Conservation (phyloP, 2,113 vertebrate species). For the Plotosus lineatus region DNA sequence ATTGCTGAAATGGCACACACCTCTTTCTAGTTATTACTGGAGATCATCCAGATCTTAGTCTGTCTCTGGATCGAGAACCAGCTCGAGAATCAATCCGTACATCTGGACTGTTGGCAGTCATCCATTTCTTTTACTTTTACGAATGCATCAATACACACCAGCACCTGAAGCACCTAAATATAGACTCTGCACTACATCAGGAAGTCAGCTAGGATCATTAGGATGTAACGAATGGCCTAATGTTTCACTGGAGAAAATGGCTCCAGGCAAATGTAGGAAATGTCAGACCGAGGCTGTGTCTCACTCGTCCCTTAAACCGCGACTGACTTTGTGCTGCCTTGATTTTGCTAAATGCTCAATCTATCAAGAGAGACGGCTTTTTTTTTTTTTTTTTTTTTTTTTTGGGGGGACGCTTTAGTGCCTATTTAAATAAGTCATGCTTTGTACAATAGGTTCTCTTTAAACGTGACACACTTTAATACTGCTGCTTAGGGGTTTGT, state of each 20-base stretch:
- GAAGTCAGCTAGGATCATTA: constrained; percentile 15
- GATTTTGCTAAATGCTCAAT: background rate
- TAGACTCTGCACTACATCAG: constrained; percentile 22
- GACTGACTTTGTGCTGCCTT: background rate
- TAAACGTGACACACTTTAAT: background rate
- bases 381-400: too few relatives aligned
- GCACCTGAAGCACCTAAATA: constrained; percentile 25
- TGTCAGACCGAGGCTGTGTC: constrained; percentile 13
- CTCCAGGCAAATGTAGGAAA: constrained; percentile 33
- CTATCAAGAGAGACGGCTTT: background rate
- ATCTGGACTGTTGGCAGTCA: constrained; percentile 13
- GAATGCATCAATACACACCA: constrained; percentile 22
- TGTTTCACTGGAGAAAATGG: constrained; percentile 13
- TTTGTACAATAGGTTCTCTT: background rate
- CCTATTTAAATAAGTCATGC: background rate
- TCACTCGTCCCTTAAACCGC: background rate
- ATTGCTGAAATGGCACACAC: background rate
- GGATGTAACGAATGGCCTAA: constrained; percentile 25
- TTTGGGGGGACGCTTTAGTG: background rate
- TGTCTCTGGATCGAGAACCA: constrained; percentile 4
- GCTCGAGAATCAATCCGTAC: constrained; percentile 3
- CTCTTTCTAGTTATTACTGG: background rate
- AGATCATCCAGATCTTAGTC: background rate
- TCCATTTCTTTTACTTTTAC: background rate
- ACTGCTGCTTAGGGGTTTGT: too few relatives aligned